Conservation (phyloP, 2,888 invertebrate species). For the Alsophila aescularia region DNA sequence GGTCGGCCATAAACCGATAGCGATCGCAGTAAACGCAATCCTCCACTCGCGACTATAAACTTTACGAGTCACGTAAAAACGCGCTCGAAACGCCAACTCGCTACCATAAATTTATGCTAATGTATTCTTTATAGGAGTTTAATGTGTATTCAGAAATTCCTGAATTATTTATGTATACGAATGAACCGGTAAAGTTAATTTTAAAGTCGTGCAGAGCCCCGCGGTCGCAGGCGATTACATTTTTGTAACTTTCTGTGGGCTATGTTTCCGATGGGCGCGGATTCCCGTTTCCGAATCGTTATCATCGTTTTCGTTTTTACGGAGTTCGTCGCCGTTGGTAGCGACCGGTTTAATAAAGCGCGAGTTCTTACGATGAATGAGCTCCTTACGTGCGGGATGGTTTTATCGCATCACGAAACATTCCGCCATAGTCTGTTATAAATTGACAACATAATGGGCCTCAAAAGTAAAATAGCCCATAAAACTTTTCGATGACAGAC, state of each 20-base stretch:
- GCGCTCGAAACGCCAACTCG: conserved; percentile 82
- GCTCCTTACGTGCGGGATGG: conserved; percentile 46
- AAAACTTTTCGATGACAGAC: conserved; percentile 72
- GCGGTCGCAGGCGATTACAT: conserved; percentile 68
- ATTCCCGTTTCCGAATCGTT: conserved; percentile 60
- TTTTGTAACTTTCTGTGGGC: conserved; percentile 63
- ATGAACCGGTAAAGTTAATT: conserved; percentile 84
- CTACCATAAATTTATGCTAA: conserved; percentile 85
- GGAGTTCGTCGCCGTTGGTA: conserved; percentile 42
- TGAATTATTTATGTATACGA: conserved; percentile 84
- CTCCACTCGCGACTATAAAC: conserved; percentile 84
- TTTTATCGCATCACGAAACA: conserved; percentile 45
- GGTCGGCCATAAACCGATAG: conserved; percentile 83
- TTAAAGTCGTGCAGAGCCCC: conserved; percentile 78
- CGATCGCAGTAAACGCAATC: conserved; percentile 83
- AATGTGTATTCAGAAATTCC: conserved; percentile 84
- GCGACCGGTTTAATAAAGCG: conserved; percentile 51
- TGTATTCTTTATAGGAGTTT: conserved; percentile 85
- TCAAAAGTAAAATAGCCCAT: conserved; percentile 67
- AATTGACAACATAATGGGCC: conserved; percentile 60
- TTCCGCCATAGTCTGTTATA: conserved; percentile 52
- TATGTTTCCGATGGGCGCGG: conserved; percentile 59
- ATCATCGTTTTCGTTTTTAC: conserved; percentile 54
- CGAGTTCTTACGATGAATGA: conserved; percentile 49
- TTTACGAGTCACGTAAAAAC: conserved; percentile 85